Evolutionary conservation across 2,797 vertebrate genomes (phyloP), one percentile per base, ranked within the genome.

Genomic region (Tapera naevia): DNA sequence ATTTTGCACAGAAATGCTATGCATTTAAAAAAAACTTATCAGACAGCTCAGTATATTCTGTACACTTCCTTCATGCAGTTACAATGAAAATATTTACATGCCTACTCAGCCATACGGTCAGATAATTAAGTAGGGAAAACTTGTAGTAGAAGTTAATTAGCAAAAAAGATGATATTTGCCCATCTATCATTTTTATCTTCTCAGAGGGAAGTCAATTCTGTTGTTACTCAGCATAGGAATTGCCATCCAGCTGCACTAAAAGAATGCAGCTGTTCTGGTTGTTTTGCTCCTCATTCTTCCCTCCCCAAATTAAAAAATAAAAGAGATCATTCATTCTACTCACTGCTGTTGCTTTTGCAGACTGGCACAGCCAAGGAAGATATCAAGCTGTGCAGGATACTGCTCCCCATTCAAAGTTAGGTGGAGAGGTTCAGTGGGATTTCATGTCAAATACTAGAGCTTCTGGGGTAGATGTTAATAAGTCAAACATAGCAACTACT

Each of bases 341-440:
- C 53, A 43, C 69, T 88, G 41, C 61, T 51, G 9, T 41, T 86
- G 46, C 58, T 73, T 93, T 93, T 91, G 46, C 33, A 93, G 75
- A 84, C 81, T 95, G 91, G 79, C 58, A 95, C 83, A 73, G 72
- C 70, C 86, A 91, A 78, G 51, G 69, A 86, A 75, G 56, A 80
- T 41, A 71, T 51, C 66, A 71, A 72, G 46, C 39, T 75, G 23
- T 91, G 28, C 43, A 37, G 16, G 32, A 92, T n/a, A 37, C 39
- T 65, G 64, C 32, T 71, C 22, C 58, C 18, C 69, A 30, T 48
- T 76, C 64, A 51, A 80, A 46, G 28, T 1, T 37, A 21, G 18
- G 28, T 39, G 32, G 35, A 10, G 10, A 48, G 11, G 17, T 65
- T 61, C 22, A 22, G 35, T 58, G 32, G 43, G 21, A 80, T 61